Evolutionary conservation across 2,888 invertebrate species (phyloP).

Genomic region (Gryllus longicercus): DNA sequence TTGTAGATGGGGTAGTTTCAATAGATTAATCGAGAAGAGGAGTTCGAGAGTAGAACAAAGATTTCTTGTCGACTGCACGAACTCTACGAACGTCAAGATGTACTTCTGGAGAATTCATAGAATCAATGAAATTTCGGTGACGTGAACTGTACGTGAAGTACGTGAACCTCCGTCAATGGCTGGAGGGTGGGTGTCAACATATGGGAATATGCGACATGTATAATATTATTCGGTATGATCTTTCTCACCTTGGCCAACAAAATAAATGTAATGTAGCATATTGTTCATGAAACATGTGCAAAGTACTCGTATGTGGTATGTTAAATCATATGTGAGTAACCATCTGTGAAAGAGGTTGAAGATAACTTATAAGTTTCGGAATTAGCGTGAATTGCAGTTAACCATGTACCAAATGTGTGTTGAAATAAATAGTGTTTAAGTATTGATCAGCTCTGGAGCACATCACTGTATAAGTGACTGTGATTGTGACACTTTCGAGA

Average conservation of each 20-base stretch:
- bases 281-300: neutral
- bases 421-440: no score
- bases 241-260: neutral
- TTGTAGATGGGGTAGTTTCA: no score
- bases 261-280: neutral
- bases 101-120: neutral
- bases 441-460: no score
- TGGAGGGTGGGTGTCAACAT: conserved; percentile 17
- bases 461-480: no score
- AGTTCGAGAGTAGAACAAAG: no score
- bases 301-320: neutral
- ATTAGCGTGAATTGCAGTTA: neutral
- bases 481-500: no score
- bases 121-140: conserved; percentile 26
- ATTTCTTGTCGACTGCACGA: neutral
- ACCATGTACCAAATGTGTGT: neutral
- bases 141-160: conserved; percentile 24
- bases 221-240: neutral
- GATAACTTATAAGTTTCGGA: neutral
- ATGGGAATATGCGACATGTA: conserved; percentile 21
- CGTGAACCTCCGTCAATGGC: conserved; percentile 1
- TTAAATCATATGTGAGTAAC: neutral
- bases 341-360: neutral
- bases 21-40: no score
- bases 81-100: neutral